phyloP scores from a whole-genome alignment of 2,888 invertebrate genomes.

The Andrena bucephala region DNA sequence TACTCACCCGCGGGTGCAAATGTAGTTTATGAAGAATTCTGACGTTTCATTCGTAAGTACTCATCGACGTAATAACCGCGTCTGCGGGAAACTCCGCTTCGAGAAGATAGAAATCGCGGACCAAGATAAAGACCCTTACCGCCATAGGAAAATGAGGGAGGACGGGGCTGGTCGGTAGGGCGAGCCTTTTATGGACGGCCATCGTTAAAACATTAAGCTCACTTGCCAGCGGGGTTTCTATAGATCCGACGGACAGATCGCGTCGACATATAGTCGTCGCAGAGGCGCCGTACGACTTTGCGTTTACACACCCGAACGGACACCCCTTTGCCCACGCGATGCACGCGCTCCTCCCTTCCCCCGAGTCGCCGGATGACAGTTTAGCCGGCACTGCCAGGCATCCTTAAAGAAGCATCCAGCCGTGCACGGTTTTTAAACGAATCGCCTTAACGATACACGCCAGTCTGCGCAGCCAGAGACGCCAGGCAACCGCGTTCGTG shows the following conservation, averaged over 20 bases:
- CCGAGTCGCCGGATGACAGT: slow-evolving; percentile 33
- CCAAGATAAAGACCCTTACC: background rate
- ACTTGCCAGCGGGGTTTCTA: slow-evolving; percentile 9
- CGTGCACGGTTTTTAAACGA: slow-evolving; percentile 53
- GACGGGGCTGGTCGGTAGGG: background rate
- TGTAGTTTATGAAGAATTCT: background rate
- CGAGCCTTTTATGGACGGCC: background rate
- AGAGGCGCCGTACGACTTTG: slow-evolving; percentile 41
- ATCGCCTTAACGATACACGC: slow-evolving; percentile 56
- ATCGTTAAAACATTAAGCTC: slow-evolving; percentile 26
- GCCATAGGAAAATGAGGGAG: background rate
- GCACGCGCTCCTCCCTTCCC: slow-evolving; percentile 15
- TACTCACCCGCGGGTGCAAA: no score
- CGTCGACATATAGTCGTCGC: slow-evolving; percentile 15
- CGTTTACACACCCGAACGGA: slow-evolving; percentile 57
- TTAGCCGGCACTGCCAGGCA: slow-evolving; percentile 41
- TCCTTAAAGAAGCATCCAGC: slow-evolving; percentile 58
- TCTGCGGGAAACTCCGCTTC: background rate
- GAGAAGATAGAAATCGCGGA: background rate
- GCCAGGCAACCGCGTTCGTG: background rate
- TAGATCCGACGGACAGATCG: slow-evolving; percentile 34
- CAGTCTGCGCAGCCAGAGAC: slow-evolving; percentile 31
- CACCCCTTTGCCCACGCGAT: slow-evolving; percentile 61
- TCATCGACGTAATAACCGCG: background rate
- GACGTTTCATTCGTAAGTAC: background rate